These are phyloP conservation scores for Beroe forskalii DNA, from an alignment of 37 sponge, comb jelly and placozoan species.

Conservation along the genomic window DNA sequence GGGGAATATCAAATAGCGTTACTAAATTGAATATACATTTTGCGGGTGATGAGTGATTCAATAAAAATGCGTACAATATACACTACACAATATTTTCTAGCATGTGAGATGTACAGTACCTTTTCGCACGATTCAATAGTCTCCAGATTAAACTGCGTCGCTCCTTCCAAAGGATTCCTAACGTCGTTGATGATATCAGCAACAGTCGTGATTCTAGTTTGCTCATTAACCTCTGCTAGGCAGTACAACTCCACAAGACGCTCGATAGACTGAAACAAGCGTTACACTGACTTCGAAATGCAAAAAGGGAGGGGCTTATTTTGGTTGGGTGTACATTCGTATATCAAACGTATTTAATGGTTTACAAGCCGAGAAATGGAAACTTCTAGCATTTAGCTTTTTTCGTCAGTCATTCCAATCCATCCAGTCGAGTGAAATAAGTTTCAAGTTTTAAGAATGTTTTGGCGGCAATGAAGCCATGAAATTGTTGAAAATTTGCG, in stretches of 20 bases:
- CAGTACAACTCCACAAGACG: conserved; percentile 52
- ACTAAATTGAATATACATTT: too few relatives aligned
- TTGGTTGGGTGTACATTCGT: too few relatives aligned
- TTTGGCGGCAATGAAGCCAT: conserved; percentile 34
- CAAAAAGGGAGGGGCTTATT: too few relatives aligned
- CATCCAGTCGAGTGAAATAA: too few relatives aligned
- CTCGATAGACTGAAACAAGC: conserved; percentile 25
- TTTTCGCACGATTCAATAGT: conserved; percentile 34
- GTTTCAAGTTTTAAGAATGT: not conserved
- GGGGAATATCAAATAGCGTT: too few relatives aligned
- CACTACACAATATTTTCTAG: too few relatives aligned
- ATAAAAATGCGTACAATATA: too few relatives aligned
- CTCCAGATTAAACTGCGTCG: conserved; percentile 36
- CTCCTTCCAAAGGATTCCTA: conserved; percentile 52
- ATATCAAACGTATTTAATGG: too few relatives aligned
- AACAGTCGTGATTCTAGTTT: conserved; percentile 38
- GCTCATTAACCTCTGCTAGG: conserved; percentile 24
- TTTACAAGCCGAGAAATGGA: not conserved
- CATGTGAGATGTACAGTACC: not conserved
- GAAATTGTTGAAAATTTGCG: not conserved
- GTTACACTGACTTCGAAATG: not conserved
- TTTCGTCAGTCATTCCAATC: too few relatives aligned
- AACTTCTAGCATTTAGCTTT: too few relatives aligned
- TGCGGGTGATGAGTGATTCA: too few relatives aligned
- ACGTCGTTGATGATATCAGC: conserved; percentile 51